phyloP scores from a whole-genome alignment of 2,888 invertebrate genomes.

The Microplitis manilae region DNA sequence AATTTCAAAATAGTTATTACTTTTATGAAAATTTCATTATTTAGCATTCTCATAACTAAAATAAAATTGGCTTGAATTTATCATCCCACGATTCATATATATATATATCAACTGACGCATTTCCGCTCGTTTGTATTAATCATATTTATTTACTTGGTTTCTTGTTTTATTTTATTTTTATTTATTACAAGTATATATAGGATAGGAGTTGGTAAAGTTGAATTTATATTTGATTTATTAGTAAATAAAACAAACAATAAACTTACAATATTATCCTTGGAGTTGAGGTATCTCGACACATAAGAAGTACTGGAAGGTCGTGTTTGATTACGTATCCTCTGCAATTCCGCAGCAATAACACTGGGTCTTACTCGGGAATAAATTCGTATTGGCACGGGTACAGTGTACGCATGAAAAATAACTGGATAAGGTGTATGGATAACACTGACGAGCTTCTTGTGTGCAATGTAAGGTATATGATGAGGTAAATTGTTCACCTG shows the following conservation, averaged over 20 bases:
- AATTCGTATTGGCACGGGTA: slow-evolving; percentile 66
- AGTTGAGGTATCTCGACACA: slow-evolving; percentile 85
- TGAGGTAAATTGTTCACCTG: slow-evolving; percentile 63
- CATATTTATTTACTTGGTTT: background rate
- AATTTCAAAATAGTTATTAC: background rate
- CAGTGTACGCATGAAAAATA: slow-evolving; percentile 63
- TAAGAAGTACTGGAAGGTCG: slow-evolving; percentile 69
- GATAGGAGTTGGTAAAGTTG: no score
- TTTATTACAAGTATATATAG: background rate
- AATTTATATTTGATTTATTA: background rate
- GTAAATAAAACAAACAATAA: slow-evolving; percentile 30
- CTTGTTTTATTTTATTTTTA: slow-evolving; percentile 1
- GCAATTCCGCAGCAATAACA: slow-evolving; percentile 67
- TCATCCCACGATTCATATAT: background rate
- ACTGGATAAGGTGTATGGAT: slow-evolving; percentile 66
- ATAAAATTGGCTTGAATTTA: background rate
- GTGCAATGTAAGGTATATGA: slow-evolving; percentile 71
- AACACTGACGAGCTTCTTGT: slow-evolving; percentile 70
- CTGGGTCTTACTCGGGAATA: slow-evolving; percentile 68
- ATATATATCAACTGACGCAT: slow-evolving; percentile 30
- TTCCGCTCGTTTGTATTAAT: slow-evolving; percentile 18
- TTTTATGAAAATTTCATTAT: background rate
- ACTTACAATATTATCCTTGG: slow-evolving; percentile 79
- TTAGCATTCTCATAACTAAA: background rate
- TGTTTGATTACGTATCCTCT: slow-evolving; percentile 68